Percentiles rank a stretch among this genome's conserved stretches.
These are phyloP conservation scores for Cyprinodon brontotheroides DNA, from an alignment of 2,113 vertebrate genomes.

Conservation along the genomic window DNA sequence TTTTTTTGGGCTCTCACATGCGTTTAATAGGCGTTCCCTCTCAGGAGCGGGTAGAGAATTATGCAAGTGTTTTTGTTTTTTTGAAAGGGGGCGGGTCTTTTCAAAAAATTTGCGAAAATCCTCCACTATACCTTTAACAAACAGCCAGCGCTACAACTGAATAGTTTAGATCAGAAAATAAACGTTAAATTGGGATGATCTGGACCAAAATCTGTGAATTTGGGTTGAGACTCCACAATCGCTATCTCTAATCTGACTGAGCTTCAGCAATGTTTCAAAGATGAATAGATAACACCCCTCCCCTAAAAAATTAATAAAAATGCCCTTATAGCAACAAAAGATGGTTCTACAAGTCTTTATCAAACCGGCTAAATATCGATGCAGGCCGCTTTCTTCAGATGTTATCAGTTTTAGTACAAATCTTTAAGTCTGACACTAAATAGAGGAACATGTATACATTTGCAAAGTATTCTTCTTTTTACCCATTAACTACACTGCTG, in stretches of 20 bases:
- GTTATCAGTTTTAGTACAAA: too few relatives aligned
- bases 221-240: neutral
- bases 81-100: too few relatives aligned
- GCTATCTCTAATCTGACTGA: neutral
- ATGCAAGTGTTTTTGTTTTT: too few relatives aligned
- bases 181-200: neutral
- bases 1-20: too few relatives aligned
- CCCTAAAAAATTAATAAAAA: neutral
- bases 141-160: neutral
- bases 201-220: neutral
- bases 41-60: too few relatives aligned
- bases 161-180: neutral
- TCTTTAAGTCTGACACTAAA: neutral
- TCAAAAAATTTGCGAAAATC: too few relatives aligned
- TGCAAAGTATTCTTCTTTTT: neutral
- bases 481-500: slow-evolving; percentile 9
- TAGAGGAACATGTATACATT: neutral
- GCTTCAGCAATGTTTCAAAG: too few relatives aligned
- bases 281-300: neutral
- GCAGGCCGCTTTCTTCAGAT: too few relatives aligned
- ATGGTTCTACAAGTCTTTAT: neutral
- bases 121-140: too few relatives aligned
- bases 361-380: neutral
- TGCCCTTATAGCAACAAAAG: neutral
- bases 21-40: too few relatives aligned